Evolutionary conservation across 2,113 vertebrate genomes (phyloP), one percentile per base, ranked within the genome.

Genomic region (Urocitellus parryii): DNA sequence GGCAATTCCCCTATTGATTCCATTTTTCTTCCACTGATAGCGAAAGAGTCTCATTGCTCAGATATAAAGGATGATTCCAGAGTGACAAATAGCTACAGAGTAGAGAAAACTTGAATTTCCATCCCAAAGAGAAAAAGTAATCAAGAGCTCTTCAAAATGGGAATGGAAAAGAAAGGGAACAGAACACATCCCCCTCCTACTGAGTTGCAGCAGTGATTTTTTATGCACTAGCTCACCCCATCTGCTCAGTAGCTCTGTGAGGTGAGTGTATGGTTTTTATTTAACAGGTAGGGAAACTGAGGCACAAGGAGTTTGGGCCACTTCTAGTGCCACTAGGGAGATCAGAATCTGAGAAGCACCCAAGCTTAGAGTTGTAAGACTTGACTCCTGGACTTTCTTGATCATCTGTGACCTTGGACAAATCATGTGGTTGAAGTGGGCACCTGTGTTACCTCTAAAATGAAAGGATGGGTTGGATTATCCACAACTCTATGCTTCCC

Each of bases 1-100:
- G 73, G 34, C 45, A 39, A 88, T 96, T 95, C 2, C 87, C 67
- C 85, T 90, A 67, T 90, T 98, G 82, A 96, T 91, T 88, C 63
- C 63, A 56, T 91, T 96, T 96, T 81, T 80, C 76, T 88, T 82
- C 77, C 63, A 90, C 22, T 82, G 61, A 90, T 94, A 88, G 42
- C 17, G 67, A 96, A 96, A 90, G 29, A 16, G 72, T 95, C 83
- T 94, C 45, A 2, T 83, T 68, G 63, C 45, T 88, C 67, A 90
- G 39, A 90, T 73, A 85, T 37, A 90, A 94, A 95, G 29, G 29
- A 88, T 53, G 48, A 67, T 14, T 76, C 45, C 48, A 56, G 11
- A 77, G 34, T 88, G 82, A 91, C 58, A 90, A 78, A 90, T 6
- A 53, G 27, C n/a, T 82, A 73, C 34, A 76, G 70, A 92, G 80